Conservation (phyloP, 2,888 invertebrate species). For the Archaeoteleia sp. region DNA sequence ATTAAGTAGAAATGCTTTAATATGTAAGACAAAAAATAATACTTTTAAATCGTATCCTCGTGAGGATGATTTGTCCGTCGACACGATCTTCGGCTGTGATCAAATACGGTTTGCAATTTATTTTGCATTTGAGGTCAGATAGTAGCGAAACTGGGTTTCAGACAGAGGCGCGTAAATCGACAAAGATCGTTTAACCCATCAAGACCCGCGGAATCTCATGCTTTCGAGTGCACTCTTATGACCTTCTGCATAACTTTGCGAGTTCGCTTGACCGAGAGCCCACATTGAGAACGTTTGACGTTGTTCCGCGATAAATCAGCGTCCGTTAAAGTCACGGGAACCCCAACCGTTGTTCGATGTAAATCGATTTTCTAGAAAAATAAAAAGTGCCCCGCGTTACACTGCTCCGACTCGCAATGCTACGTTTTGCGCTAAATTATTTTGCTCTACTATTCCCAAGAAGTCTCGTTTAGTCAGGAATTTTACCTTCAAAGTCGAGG, state of each 20-base stretch:
- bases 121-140: constrained; percentile 55
- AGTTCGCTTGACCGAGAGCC: constrained; percentile 73
- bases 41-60: constrained; percentile 42
- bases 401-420: constrained; percentile 11
- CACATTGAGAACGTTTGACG: constrained; percentile 66
- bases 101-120: constrained; percentile 49
- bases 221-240: constrained; percentile 65
- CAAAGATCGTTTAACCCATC: constrained; percentile 58
- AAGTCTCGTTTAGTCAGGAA: constrained; percentile 37
- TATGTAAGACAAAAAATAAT: constrained; percentile 39
- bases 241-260: constrained; percentile 69
- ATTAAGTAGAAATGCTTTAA: constrained; percentile 42
- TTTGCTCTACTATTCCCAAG: constrained; percentile 39
- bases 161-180: constrained; percentile 61
- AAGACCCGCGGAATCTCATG: constrained; percentile 59
- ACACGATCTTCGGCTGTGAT: constrained; percentile 36
- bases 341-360: constrained; percentile 61
- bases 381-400: constrained; percentile 24
- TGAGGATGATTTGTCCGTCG: constrained; percentile 44
- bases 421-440: constrained; percentile 59
- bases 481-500: constrained; percentile 33
- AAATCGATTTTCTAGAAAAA: constrained; percentile 57
- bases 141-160: constrained; percentile 55
- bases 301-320: constrained; percentile 73
- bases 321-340: constrained; percentile 68